Percentiles rank a stretch among this genome's conserved stretches.
phyloP scores from a whole-genome alignment of 2,888 invertebrate species.

The Autographa gamma region DNA sequence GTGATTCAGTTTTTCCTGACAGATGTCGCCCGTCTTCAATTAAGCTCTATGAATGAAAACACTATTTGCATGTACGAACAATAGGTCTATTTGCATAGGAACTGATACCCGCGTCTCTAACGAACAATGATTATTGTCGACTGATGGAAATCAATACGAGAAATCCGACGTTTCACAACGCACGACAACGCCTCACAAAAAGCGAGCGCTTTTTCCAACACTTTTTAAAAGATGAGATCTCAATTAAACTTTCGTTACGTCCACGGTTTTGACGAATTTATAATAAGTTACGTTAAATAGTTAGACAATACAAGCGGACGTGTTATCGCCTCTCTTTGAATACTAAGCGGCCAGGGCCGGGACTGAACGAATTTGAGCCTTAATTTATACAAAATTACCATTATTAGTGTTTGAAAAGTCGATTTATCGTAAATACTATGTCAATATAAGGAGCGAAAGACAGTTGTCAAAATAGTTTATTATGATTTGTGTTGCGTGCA shows the following conservation, averaged over 20 bases:
- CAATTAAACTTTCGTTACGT: slow-evolving; percentile 78
- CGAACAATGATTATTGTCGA: slow-evolving; percentile 85
- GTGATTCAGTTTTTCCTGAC: slow-evolving; percentile 87
- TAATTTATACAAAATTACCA: slow-evolving; percentile 54
- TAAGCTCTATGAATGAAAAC: slow-evolving; percentile 84
- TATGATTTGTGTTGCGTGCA: slow-evolving; percentile 71
- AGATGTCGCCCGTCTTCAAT: slow-evolving; percentile 85
- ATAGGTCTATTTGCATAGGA: slow-evolving; percentile 82
- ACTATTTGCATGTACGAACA: slow-evolving; percentile 84
- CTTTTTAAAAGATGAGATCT: slow-evolving; percentile 63
- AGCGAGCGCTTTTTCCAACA: slow-evolving; percentile 64
- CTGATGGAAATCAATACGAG: slow-evolving; percentile 83
- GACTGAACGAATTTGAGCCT: slow-evolving; percentile 69
- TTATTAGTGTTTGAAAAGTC: slow-evolving; percentile 49
- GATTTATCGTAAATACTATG: slow-evolving; percentile 60
- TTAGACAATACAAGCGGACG: slow-evolving; percentile 77
- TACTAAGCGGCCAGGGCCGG: slow-evolving; percentile 72
- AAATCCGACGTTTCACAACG: slow-evolving; percentile 82
- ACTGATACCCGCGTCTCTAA: slow-evolving; percentile 69
- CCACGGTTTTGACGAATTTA: slow-evolving; percentile 81
- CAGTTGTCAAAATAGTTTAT: slow-evolving; percentile 72
- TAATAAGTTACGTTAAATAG: slow-evolving; percentile 74
- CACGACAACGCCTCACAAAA: slow-evolving; percentile 66
- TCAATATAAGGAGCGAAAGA: slow-evolving; percentile 73
- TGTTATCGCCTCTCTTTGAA: slow-evolving; percentile 74